These are phyloP conservation scores for Metalampra italica DNA, from an alignment of 2,888 invertebrate genomes.

Conservation along the genomic window DNA sequence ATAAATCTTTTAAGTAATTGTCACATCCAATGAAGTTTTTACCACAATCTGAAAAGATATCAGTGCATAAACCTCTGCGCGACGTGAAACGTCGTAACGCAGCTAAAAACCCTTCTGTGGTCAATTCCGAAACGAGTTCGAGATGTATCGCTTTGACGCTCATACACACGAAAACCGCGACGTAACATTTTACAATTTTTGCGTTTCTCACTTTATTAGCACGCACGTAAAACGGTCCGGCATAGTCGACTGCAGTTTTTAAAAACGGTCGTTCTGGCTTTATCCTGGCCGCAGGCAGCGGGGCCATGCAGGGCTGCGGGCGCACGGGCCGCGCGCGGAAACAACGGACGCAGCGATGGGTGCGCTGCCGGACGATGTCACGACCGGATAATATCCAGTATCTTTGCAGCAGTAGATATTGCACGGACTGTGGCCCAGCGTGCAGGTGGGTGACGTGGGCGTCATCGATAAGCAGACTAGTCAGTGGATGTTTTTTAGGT, in stretches of 20 bases:
- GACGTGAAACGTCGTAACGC: neutral
- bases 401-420: neutral
- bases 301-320: neutral
- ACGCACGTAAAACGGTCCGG: neutral
- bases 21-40: neutral
- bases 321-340: neutral
- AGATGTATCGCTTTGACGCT: neutral
- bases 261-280: neutral
- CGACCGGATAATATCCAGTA: neutral
- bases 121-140: neutral
- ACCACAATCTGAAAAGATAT: neutral
- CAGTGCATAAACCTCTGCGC: neutral
- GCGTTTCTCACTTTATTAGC: slow-evolving; percentile 1
- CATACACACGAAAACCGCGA: neutral
- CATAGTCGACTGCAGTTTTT: neutral
- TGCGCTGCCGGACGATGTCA: neutral
- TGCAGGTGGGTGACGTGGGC: neutral
- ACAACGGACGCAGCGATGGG: neutral
- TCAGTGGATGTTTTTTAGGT: neutral
- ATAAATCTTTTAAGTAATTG: neutral
- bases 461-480: neutral
- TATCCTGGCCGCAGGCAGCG: neutral
- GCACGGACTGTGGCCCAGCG: neutral
- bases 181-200: neutral
- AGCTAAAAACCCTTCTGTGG: neutral